Percentiles rank a stretch among this genome's conserved stretches.
Conservation (phyloP, 2,113 vertebrate genomes). For the Ptyas mucosa region DNA sequence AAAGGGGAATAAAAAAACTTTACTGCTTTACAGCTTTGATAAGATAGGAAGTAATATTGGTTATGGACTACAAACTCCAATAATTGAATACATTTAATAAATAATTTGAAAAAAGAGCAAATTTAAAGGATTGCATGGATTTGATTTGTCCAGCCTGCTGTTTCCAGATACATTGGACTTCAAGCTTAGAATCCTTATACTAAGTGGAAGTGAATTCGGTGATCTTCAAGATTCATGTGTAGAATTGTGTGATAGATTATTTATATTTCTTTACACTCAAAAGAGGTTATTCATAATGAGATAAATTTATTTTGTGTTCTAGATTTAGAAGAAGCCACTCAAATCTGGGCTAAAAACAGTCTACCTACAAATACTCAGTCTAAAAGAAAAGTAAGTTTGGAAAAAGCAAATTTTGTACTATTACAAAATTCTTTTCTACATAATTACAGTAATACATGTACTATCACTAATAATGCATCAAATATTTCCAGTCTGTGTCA, state of each 20-base stretch:
- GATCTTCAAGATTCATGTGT: neutral
- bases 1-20: neutral
- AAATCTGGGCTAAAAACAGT: conserved; percentile 42
- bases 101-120: neutral
- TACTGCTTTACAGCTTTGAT: neutral
- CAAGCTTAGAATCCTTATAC: neutral
- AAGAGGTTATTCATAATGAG: neutral
- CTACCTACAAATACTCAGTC: conserved; percentile 37
- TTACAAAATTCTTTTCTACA: neutral
- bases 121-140: neutral
- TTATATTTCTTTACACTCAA: neutral
- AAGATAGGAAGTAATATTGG: neutral
- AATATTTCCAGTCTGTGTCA: neutral
- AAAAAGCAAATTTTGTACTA: too few species aligned
- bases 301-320: conserved; percentile 34
- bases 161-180: neutral
- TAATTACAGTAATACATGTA: neutral
- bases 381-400: conserved; percentile 75
- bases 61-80: neutral
- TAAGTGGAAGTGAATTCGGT: neutral
- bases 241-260: neutral
- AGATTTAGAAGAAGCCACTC: conserved; percentile 80
- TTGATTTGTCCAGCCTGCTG: neutral
- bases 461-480: neutral
- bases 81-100: neutral